These are phyloP conservation scores for Elaphurus davidianus DNA, from an alignment of 2,113 vertebrate genomes.

Conservation along the genomic window DNA sequence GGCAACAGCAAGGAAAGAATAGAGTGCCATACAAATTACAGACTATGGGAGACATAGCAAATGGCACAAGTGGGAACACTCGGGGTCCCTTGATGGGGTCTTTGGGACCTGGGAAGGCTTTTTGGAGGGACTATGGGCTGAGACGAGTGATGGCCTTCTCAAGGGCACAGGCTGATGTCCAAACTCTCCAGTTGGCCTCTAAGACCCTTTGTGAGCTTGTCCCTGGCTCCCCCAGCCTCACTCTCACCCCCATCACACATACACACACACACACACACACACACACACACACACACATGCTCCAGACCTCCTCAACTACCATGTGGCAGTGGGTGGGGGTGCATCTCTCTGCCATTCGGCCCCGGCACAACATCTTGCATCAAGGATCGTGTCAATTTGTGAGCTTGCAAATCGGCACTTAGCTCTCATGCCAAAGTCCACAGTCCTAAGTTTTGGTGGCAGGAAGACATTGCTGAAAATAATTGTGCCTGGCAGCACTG, in stretches of 20 bases:
- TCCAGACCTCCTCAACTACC: background rate
- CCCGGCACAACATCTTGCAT: background rate
- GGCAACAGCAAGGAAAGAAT: background rate
- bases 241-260: background rate
- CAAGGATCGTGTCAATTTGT: conserved; percentile 47
- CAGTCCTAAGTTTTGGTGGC: conserved; percentile 77
- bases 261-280: background rate
- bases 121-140: background rate
- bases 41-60: fast-evolving
- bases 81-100: fast-evolving
- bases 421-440: conserved; percentile 75
- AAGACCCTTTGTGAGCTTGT: background rate
- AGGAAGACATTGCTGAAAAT: conserved; percentile 85
- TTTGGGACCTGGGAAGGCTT: background rate
- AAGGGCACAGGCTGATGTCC: background rate
- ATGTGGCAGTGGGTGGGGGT: background rate
- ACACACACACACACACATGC: background rate
- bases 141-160: background rate
- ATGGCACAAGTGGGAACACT: fast-evolving
- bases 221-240: background rate
- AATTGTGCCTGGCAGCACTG: conserved; percentile 83
- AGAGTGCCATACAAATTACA: fast-evolving
- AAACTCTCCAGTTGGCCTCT: background rate
- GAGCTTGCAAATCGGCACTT: conserved; percentile 61
- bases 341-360: background rate